Percentiles rank a stretch among this genome's conserved stretches.
Evolutionary conservation across 2,797 vertebrate species (phyloP).

Genomic region (Bradypodion ventrale): DNA sequence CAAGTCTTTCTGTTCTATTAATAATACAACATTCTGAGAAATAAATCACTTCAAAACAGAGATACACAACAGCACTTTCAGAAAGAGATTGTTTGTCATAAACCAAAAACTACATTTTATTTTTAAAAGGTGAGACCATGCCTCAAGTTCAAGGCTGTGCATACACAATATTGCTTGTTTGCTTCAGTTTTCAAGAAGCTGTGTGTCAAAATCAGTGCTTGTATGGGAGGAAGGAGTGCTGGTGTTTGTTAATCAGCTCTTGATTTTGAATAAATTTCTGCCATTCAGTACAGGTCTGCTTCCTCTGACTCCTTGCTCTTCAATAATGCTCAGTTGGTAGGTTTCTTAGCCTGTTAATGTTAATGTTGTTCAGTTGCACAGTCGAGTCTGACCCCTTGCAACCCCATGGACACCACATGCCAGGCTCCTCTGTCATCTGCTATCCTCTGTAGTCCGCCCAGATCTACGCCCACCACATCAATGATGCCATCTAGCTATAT

Average conservation of each 20-base stretch:
- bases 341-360: slow-evolving; percentile 1
- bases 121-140: slow-evolving; percentile 63
- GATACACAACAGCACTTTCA: slow-evolving; percentile 50
- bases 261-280: background rate
- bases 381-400: too few relatives aligned
- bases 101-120: slow-evolving; percentile 56
- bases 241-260: slow-evolving; percentile 13
- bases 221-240: slow-evolving; percentile 38
- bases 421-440: too few relatives aligned
- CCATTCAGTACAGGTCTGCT: slow-evolving; percentile 30
- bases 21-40: slow-evolving; percentile 26
- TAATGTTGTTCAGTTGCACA: too few relatives aligned
- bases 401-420: too few relatives aligned
- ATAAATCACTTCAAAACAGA: slow-evolving; percentile 43
- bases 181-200: slow-evolving; percentile 37
- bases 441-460: too few relatives aligned
- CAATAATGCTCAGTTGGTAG: background rate
- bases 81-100: slow-evolving; percentile 63
- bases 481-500: too few relatives aligned
- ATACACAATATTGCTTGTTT: background rate
- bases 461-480: too few relatives aligned
- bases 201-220: slow-evolving; percentile 36
- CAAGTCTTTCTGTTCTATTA: slow-evolving; percentile 14
- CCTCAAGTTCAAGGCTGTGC: slow-evolving; percentile 46
- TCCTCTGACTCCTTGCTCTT: slow-evolving; percentile 12